Percentiles rank a stretch among this genome's conserved stretches.
These are phyloP conservation scores for Percina caprodes DNA, from an alignment of 2,113 vertebrate genomes.

Conservation along the genomic window DNA sequence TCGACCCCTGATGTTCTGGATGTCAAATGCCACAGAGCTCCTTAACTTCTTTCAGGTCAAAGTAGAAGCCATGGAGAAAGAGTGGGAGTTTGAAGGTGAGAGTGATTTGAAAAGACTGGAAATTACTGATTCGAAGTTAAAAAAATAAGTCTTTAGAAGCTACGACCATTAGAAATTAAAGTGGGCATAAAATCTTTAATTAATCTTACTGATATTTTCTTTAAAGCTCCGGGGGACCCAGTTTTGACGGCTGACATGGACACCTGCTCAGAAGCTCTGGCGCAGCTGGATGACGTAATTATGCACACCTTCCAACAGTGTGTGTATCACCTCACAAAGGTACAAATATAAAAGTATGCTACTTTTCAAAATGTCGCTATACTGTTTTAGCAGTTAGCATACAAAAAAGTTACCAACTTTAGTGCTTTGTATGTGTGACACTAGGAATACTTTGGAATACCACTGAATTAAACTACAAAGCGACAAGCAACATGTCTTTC, in stretches of 20 bases:
- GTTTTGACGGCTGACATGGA: slow-evolving; percentile 91
- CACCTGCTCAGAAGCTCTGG: slow-evolving; percentile 92
- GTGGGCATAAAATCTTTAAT: slow-evolving; percentile 6
- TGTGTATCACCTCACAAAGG: slow-evolving; percentile 95
- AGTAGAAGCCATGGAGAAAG: slow-evolving; percentile 91
- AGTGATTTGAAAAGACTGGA: slow-evolving; percentile 19
- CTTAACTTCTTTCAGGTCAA: slow-evolving; percentile 93
- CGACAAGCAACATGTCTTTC: slow-evolving; percentile 26
- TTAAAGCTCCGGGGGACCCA: slow-evolving; percentile 83
- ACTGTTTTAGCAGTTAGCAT: neutral
- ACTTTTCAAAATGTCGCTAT: neutral
- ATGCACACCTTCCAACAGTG: slow-evolving; percentile 97
- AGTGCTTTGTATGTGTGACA: neutral
- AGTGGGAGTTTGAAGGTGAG: slow-evolving; percentile 93
- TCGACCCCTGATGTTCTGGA: slow-evolving; percentile 93
- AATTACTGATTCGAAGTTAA: neutral
- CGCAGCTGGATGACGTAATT: slow-evolving; percentile 92
- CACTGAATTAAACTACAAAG: slow-evolving; percentile 17
- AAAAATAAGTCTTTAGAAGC: neutral
- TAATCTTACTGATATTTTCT: slow-evolving; percentile 23
- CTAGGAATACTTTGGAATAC: slow-evolving; percentile 18
- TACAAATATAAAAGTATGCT: slow-evolving; percentile 50
- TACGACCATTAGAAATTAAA: slow-evolving; percentile 8
- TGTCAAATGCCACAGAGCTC: slow-evolving; percentile 95
- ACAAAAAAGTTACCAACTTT: neutral